Evolutionary conservation across 2,797 vertebrate genomes (phyloP), one percentile per base, ranked within the genome.

Genomic region (Gobionotothen gibberifrons): DNA sequence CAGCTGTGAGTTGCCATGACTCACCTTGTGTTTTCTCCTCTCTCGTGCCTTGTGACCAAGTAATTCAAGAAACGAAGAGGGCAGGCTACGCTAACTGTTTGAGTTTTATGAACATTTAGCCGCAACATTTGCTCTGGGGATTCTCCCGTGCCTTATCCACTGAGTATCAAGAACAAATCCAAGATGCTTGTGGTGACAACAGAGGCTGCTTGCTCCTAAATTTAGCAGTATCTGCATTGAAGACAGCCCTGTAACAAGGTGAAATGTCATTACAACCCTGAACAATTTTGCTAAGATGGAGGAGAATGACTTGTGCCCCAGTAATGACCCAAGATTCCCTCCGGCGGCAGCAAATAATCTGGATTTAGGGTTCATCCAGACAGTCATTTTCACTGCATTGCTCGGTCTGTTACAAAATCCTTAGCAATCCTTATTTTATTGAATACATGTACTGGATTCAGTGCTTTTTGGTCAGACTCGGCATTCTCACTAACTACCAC

Each of bases 381-480:
- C 81, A 79, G 51, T 77, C 47, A 14, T 74, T 76, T 85, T 77
- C 82, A 82, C 81, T 58, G 64, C 60, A 69, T 69, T 61, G 79
- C 73, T 69, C 72, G 76, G 84, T 80, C 82, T 83, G 76, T 49
- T 46, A 39, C 49, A 70, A 69, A 92, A 85, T 72, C 71, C 75
- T 79, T 61, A 77, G 80, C 72, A 78, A 79, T 90, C 83, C 78
- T 85, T 26, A 75, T 85, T 76, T 81, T 49, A 81, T 64, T 74
- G 75, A 57, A 83, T 44, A 52, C 44, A 66, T 32, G 75, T 48
- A 22, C 67, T 76, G 54, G 84, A 88, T 83, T 84, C 67, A 69
- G 71, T 21, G n/a, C 0, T 53, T 49, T 72, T 77, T 84, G 60
- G 78, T 70, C 84, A 69, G 57, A 82, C 44, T 78, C 83, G 51